Conservation (phyloP, 2,888 invertebrate genomes). For the Caenorhabditis drosophilae region DNA sequence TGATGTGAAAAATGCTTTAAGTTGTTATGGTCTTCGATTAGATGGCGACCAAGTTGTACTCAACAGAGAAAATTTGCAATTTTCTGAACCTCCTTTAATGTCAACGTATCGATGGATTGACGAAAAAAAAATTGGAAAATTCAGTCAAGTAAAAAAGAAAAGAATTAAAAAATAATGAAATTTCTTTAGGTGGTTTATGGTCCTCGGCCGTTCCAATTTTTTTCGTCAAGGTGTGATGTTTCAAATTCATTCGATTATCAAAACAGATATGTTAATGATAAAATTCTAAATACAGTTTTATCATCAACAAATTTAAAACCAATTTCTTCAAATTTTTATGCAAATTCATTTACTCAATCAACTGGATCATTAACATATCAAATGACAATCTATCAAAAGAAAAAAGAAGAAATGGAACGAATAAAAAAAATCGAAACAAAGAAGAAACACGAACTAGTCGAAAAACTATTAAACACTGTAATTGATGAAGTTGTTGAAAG, state of each 20-base stretch:
- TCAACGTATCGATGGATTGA: slow-evolving; percentile 36
- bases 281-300: slow-evolving; percentile 20
- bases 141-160: slow-evolving; percentile 22
- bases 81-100: slow-evolving; percentile 11
- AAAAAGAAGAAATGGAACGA: slow-evolving; percentile 11
- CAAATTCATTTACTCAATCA: slow-evolving; percentile 14
- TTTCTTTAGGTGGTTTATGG: slow-evolving; percentile 32
- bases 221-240: slow-evolving; percentile 20
- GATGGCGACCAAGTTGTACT: slow-evolving; percentile 19
- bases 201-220: slow-evolving; percentile 8
- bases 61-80: slow-evolving; percentile 19
- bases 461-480: slow-evolving; percentile 6
- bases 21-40: slow-evolving; percentile 16
- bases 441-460: slow-evolving; percentile 5
- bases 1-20: slow-evolving; percentile 29
- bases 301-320: neutral
- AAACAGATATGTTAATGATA: slow-evolving; percentile 39
- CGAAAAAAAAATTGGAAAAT: slow-evolving; percentile 17
- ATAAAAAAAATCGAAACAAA: slow-evolving; percentile 5
- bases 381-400: slow-evolving; percentile 13
- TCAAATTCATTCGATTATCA: slow-evolving; percentile 47
- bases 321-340: neutral
- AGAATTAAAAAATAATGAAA: neutral
- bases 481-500: slow-evolving; percentile 14
- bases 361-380: slow-evolving; percentile 11